phyloP scores from a whole-genome alignment of 2,797 vertebrate genomes.

The Merluccius polli region DNA sequence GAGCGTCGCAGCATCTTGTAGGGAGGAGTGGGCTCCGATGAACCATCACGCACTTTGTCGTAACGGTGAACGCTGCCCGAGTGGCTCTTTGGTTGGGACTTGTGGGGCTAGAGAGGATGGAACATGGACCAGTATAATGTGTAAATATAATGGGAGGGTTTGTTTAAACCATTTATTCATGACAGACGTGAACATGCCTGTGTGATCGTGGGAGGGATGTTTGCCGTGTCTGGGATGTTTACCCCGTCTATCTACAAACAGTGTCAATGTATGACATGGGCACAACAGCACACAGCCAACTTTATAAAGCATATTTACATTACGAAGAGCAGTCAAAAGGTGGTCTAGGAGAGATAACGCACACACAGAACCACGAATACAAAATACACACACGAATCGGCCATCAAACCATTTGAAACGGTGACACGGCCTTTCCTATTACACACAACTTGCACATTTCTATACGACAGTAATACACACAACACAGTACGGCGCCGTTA shows the following conservation, averaged over 20 bases:
- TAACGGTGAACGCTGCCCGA: conserved; percentile 90
- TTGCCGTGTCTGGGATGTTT: neutral
- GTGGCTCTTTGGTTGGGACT: conserved; percentile 97
- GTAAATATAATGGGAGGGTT: neutral
- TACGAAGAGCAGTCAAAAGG: neutral
- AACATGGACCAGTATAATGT: neutral
- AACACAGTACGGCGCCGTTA: no score
- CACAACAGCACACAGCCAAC: neutral
- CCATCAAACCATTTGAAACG: neutral
- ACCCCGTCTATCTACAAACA: neutral
- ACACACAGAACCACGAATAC: neutral
- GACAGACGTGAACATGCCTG: neutral
- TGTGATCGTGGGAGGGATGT: neutral
- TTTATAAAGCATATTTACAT: neutral
- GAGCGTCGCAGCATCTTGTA: conserved; percentile 97
- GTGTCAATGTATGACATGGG: neutral
- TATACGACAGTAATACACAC: no score
- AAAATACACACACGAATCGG: neutral
- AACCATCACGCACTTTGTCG: conserved; percentile 92
- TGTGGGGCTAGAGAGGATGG: conserved; percentile 71
- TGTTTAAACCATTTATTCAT: neutral
- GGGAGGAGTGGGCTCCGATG: conserved; percentile 90
- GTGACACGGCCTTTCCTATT: neutral
- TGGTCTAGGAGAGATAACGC: neutral
- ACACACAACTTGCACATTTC: neutral